Conservation (phyloP, 2,113 vertebrate species). For the Chaetodon trifascialis region DNA sequence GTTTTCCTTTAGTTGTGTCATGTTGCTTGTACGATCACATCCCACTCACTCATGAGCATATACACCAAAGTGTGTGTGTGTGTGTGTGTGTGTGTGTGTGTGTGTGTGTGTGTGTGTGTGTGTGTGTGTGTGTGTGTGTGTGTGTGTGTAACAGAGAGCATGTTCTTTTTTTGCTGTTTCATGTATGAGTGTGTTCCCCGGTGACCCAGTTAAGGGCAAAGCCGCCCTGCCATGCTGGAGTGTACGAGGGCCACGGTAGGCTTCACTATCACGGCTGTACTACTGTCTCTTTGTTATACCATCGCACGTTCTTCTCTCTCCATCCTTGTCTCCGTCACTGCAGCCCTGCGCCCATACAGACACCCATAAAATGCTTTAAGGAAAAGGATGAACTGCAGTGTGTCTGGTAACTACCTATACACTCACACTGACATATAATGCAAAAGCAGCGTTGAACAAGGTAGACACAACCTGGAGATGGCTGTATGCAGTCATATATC, state of each 20-base stretch:
- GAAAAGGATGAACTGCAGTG: slow-evolving; percentile 74
- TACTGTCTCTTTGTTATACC: slow-evolving; percentile 19
- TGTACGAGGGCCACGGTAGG: slow-evolving; percentile 45
- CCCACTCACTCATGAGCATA: slow-evolving; percentile 42
- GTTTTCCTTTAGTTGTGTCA: slow-evolving; percentile 44
- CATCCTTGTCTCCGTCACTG: slow-evolving; percentile 63
- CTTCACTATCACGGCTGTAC: slow-evolving; percentile 31
- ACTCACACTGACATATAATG: slow-evolving; percentile 43
- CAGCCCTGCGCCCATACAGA: slow-evolving; percentile 73
- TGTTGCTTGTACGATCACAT: slow-evolving; percentile 51
- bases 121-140: slow-evolving; percentile 30
- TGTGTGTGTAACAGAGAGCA: slow-evolving; percentile 39
- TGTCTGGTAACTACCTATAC: slow-evolving; percentile 50
- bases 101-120: slow-evolving; percentile 30
- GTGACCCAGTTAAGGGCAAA: slow-evolving; percentile 82
- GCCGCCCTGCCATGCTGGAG: slow-evolving; percentile 51
- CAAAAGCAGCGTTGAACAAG: slow-evolving; percentile 48
- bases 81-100: slow-evolving; percentile 30
- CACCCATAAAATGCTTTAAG: slow-evolving; percentile 77
- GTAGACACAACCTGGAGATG: slow-evolving; percentile 44
- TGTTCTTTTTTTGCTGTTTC: slow-evolving; percentile 68
- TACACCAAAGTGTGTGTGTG: slow-evolving; percentile 30
- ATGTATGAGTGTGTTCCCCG: slow-evolving; percentile 66
- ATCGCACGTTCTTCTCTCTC: slow-evolving; percentile 37
- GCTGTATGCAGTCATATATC: slow-evolving; percentile 26